These are phyloP conservation scores for Stercorarius parasiticus DNA, from an alignment of 2,113 vertebrate species.

Conservation along the genomic window DNA sequence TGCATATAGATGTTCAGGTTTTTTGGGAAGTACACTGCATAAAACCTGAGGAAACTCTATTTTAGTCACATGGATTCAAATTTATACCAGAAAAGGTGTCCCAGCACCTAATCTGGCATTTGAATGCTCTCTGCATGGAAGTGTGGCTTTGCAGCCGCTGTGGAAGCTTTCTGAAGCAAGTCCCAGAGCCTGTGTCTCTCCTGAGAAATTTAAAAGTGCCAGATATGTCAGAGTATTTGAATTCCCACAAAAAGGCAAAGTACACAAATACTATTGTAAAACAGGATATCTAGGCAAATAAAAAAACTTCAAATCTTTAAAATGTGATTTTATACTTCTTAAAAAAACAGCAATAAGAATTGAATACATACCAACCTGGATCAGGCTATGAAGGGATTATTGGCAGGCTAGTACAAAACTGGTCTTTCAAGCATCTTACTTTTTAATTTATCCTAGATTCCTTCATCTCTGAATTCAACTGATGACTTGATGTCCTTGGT, in stretches of 20 bases:
- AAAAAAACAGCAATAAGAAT: neutral
- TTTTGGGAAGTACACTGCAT: neutral
- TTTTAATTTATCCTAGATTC: neutral
- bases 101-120: neutral
- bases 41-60: neutral
- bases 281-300: neutral
- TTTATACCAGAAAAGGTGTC: neutral
- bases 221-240: neutral
- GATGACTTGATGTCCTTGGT: no score
- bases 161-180: neutral
- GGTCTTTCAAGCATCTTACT: neutral
- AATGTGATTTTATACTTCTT: neutral
- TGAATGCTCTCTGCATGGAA: neutral
- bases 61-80: neutral
- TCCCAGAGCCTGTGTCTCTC: neutral
- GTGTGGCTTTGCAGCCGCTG: neutral
- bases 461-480: neutral
- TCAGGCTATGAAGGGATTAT: neutral
- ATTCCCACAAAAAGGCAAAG: neutral
- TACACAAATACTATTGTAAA: neutral
- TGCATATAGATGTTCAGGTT: neutral
- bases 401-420: neutral
- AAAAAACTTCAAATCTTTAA: neutral
- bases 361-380: neutral
- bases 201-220: neutral